Percentiles rank a stretch among this genome's conserved stretches.
phyloP scores from a whole-genome alignment of 2,888 invertebrate genomes.

The Lasius fuliginosus region DNA sequence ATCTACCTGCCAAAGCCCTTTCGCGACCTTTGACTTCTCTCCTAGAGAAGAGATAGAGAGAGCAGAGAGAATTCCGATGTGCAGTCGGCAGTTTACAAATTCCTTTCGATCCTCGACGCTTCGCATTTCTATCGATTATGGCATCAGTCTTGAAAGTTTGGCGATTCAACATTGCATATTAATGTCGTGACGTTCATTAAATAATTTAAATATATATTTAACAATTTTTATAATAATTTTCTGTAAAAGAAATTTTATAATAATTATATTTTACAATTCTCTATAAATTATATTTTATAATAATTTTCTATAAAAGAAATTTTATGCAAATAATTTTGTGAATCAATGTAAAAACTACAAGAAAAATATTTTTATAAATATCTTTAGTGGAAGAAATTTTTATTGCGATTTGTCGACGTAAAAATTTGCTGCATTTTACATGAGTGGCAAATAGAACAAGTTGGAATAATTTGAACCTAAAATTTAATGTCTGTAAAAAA shows the following conservation, averaged over 20 bases:
- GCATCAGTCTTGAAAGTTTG: not conserved
- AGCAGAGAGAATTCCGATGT: conserved; percentile 13
- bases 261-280: not conserved
- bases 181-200: not conserved
- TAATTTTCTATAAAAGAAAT: too few relatives aligned
- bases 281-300: not conserved
- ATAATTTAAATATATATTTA: not conserved
- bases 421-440: not conserved
- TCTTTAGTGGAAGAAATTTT: not conserved
- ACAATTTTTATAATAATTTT: not conserved
- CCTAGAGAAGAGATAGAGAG: conserved; percentile 45
- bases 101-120: conserved; percentile 14
- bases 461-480: not conserved
- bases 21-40: conserved; percentile 66
- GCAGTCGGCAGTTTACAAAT: conserved; percentile 22
- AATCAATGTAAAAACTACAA: not conserved
- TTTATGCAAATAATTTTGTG: not conserved
- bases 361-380: not conserved
- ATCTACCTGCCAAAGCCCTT: conserved; percentile 63
- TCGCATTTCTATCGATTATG: conserved; percentile 5
- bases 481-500: not conserved
- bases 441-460: not conserved
- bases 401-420: not conserved
- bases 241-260: not conserved
- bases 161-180: not conserved